A percentile compares a stretch with the other conserved stretches of the same genome.
These are phyloP conservation scores for Phthorimaea operculella DNA, from an alignment of 1,140 invertebrate genomes.

Conservation along the genomic window DNA sequence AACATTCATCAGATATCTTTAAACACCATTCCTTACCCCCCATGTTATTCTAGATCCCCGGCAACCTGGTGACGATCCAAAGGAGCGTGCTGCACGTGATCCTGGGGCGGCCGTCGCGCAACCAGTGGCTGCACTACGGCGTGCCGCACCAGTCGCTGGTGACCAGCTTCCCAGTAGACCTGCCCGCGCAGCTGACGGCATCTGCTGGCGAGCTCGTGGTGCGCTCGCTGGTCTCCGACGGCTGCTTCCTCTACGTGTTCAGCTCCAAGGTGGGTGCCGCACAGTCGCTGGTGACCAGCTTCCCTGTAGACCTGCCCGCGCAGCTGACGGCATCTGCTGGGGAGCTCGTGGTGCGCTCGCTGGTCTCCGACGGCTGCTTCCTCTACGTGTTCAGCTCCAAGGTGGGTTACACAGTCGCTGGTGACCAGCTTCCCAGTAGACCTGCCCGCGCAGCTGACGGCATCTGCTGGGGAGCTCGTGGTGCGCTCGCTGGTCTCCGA, in stretches of 20 bases:
- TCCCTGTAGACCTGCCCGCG: constrained; percentile 66
- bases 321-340: constrained; percentile 48
- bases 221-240: constrained; percentile 85
- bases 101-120: constrained; percentile 82
- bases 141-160: constrained; percentile 82
- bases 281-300: constrained; percentile 79
- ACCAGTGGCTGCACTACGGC: constrained; percentile 90
- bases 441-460: constrained; percentile 56
- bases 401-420: constrained; percentile 84
- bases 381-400: constrained; percentile 85
- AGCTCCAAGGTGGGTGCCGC: constrained; percentile 80
- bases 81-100: constrained; percentile 89
- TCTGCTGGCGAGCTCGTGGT: constrained; percentile 49
- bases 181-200: constrained; percentile 55
- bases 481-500: constrained; percentile 82
- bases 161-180: constrained; percentile 74
- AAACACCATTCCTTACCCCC: no score
- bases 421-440: constrained; percentile 77
- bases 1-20: no score
- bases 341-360: constrained; percentile 69
- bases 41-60: constrained; percentile 76
- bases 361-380: constrained; percentile 89
- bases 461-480: constrained; percentile 42
- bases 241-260: constrained; percentile 87
- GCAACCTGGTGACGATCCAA: constrained; percentile 86